Conservation (phyloP, 2,113 vertebrate genomes). For the Dicerorhinus sumatrensis region DNA sequence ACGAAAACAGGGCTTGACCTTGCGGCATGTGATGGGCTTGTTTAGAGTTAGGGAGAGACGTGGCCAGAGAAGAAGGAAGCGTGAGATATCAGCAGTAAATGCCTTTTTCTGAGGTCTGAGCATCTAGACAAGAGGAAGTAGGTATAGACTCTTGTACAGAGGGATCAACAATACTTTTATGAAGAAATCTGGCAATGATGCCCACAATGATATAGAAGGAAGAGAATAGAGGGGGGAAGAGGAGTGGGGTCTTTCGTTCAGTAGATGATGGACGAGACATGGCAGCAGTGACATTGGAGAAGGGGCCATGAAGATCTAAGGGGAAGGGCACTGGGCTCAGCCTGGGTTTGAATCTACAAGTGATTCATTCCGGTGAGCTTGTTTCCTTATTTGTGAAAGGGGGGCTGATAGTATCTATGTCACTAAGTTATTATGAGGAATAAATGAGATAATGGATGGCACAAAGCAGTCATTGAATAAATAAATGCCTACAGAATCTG, state of each 20-base stretch:
- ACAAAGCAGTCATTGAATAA: slow-evolving; percentile 3
- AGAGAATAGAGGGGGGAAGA: not conserved
- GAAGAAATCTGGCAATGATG: not conserved
- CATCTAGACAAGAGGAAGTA: not conserved
- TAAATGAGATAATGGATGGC: not conserved
- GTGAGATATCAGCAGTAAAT: not conserved
- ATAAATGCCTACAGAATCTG: not conserved
- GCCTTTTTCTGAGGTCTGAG: not conserved
- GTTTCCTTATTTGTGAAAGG: not conserved
- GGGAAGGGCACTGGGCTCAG: not conserved
- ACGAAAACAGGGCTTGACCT: not conserved
- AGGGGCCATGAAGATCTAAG: not conserved
- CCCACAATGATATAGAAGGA: not conserved
- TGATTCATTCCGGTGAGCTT: not conserved
- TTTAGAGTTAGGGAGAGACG: slow-evolving; percentile 28
- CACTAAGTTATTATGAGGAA: not conserved
- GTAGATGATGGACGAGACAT: not conserved
- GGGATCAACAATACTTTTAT: not conserved
- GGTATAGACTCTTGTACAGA: not conserved
- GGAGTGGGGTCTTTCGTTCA: not conserved
- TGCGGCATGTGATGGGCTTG: not conserved
- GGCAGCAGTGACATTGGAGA: not conserved
- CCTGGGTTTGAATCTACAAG: not conserved
- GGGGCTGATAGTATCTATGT: not conserved
- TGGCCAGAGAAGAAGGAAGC: not conserved